A percentile compares a stretch with the other conserved stretches of the same genome.
phyloP scores from a whole-genome alignment of 2,113 vertebrate genomes.

The Ceyx margarethae region DNA sequence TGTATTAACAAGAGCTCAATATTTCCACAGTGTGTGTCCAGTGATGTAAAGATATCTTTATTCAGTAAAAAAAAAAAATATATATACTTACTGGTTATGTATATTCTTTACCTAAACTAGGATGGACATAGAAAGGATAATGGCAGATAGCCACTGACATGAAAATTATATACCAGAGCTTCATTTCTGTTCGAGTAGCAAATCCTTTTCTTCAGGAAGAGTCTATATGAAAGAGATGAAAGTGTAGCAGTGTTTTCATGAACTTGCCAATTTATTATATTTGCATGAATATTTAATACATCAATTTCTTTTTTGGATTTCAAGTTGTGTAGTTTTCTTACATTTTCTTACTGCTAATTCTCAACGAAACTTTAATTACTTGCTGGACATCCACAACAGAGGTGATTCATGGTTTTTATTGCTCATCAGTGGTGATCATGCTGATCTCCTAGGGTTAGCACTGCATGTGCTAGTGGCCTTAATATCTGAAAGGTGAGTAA shows the following conservation, averaged over 20 bases:
- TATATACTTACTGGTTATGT: conserved; percentile 8
- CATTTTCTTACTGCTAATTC: conserved; percentile 25
- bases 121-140: conserved; percentile 8
- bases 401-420: neutral
- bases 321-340: conserved; percentile 38
- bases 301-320: conserved; percentile 68
- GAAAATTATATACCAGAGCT: conserved; percentile 33
- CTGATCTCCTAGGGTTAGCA: neutral
- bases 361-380: conserved; percentile 36
- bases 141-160: neutral
- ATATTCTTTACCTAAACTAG: conserved; percentile 44
- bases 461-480: neutral
- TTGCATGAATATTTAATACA: conserved; percentile 78
- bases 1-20: neutral
- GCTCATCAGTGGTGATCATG: neutral
- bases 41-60: neutral
- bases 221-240: conserved; percentile 65
- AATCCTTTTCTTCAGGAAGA: conserved; percentile 47
- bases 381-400: neutral
- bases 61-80: conserved; percentile 35
- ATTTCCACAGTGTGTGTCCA: neutral
- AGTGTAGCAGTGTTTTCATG: conserved; percentile 71
- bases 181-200: conserved; percentile 40
- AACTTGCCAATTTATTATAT: conserved; percentile 71
- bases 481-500: neutral